These are phyloP conservation scores for Trachymyrmex septentrionalis DNA, from an alignment of 1,140 invertebrate genomes.

Conservation along the genomic window DNA sequence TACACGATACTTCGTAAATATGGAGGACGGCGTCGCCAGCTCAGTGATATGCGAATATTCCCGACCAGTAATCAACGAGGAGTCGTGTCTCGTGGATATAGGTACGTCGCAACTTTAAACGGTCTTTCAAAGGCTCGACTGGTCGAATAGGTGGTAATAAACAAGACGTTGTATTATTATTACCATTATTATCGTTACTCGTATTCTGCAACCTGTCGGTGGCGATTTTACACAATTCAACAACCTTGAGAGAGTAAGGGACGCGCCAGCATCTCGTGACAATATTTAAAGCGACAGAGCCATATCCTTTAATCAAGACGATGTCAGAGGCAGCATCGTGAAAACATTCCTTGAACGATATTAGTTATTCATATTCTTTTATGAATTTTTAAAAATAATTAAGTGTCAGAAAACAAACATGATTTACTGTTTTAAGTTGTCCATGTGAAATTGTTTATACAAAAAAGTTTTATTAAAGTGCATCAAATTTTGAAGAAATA, in stretches of 20 bases:
- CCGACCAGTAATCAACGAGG: conserved; percentile 61
- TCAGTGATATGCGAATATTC: conserved; percentile 28
- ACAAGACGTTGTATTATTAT: conserved; percentile 32
- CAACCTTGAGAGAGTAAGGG: conserved; percentile 19
- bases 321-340: conserved; percentile 18
- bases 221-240: conserved; percentile 38
- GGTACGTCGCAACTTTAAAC: conserved; percentile 28
- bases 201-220: conserved; percentile 18
- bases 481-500: too few relatives aligned
- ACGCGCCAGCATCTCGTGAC: conserved; percentile 8
- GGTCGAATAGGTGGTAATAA: conserved; percentile 21
- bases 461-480: not conserved
- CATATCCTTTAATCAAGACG: conserved; percentile 39
- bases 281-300: conserved; percentile 16
- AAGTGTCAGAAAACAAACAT: not conserved
- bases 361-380: not conserved
- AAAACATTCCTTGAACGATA: not conserved
- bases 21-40: conserved; percentile 52
- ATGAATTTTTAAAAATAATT: not conserved
- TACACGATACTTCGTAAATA: conserved; percentile 67
- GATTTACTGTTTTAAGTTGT: not conserved
- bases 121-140: not conserved
- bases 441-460: not conserved
- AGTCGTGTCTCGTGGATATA: conserved; percentile 45
- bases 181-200: conserved; percentile 47